Percentiles rank a stretch among this genome's conserved stretches.
These are phyloP conservation scores for Nycticebus coucang DNA, from an alignment of 2,113 vertebrate species.

Conservation along the genomic window DNA sequence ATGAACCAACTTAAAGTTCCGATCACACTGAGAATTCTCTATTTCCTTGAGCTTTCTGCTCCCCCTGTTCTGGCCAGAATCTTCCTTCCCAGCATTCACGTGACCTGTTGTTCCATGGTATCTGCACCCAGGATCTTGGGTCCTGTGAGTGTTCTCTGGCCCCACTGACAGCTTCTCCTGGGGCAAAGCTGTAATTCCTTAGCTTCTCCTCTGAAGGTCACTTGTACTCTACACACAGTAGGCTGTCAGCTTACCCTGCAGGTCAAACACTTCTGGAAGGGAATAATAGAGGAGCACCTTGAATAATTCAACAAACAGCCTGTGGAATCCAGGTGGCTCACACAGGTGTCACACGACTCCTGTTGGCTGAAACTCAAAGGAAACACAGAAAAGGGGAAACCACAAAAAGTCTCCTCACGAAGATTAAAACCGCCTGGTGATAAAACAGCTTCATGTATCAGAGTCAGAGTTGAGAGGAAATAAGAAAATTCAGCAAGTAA, in stretches of 20 bases:
- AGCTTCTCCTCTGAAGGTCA: background rate
- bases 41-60: background rate
- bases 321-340: background rate
- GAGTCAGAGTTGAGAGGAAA: constrained; percentile 44
- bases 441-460: constrained; percentile 36
- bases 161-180: background rate
- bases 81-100: background rate
- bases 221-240: background rate
- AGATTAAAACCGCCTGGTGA: constrained; percentile 51
- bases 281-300: background rate
- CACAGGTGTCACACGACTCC: background rate
- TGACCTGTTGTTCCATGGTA: accelerated
- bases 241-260: background rate
- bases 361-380: background rate
- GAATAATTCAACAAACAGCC: constrained; percentile 55
- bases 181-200: background rate
- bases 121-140: background rate
- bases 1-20: background rate
- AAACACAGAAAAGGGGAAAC: constrained; percentile 31
- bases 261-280: background rate
- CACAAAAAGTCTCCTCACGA: background rate
- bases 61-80: background rate
- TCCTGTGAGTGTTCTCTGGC: background rate
- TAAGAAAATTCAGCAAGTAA: constrained; percentile 49
- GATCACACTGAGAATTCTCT: background rate